phyloP scores from a whole-genome alignment of 2,888 invertebrate genomes.

The Erpobdella octoculata region DNA sequence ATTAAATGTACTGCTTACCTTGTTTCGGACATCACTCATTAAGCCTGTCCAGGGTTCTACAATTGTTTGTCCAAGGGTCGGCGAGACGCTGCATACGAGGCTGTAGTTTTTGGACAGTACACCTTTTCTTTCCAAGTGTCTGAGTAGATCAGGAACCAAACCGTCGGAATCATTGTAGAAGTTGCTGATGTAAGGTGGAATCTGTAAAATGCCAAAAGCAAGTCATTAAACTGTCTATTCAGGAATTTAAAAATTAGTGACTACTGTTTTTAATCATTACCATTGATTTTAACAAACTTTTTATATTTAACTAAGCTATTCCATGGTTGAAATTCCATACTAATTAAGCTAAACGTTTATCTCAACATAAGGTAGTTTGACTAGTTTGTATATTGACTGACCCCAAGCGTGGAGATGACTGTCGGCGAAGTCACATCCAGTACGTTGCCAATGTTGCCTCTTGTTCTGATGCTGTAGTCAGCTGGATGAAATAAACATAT shows the following conservation, averaged over 20 bases:
- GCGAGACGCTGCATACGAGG: background rate
- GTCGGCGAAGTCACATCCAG: background rate
- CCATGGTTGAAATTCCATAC: too few relatives aligned
- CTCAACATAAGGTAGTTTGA: background rate
- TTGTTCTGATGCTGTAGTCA: background rate
- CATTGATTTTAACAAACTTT: too few relatives aligned
- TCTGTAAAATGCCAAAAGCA: too few relatives aligned
- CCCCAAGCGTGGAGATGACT: background rate
- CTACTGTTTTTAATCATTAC: too few relatives aligned
- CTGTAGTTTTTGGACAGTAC: background rate
- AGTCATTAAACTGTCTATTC: too few relatives aligned
- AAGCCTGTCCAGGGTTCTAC: background rate
- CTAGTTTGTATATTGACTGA: background rate
- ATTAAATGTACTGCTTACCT: background rate
- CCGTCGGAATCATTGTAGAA: background rate
- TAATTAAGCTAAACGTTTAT: too few relatives aligned
- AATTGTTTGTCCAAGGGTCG: background rate
- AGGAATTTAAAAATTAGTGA: too few relatives aligned
- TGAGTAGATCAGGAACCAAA: constrained; percentile 3
- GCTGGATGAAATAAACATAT: too few relatives aligned
- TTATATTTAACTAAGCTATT: background rate
- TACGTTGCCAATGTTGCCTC: background rate
- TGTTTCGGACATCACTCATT: background rate
- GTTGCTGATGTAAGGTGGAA: background rate
- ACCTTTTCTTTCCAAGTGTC: background rate